Percentiles rank a stretch among this genome's conserved stretches.
Evolutionary conservation across 2,113 vertebrate genomes (phyloP).

Genomic region (Xiphophorus couchianus): DNA sequence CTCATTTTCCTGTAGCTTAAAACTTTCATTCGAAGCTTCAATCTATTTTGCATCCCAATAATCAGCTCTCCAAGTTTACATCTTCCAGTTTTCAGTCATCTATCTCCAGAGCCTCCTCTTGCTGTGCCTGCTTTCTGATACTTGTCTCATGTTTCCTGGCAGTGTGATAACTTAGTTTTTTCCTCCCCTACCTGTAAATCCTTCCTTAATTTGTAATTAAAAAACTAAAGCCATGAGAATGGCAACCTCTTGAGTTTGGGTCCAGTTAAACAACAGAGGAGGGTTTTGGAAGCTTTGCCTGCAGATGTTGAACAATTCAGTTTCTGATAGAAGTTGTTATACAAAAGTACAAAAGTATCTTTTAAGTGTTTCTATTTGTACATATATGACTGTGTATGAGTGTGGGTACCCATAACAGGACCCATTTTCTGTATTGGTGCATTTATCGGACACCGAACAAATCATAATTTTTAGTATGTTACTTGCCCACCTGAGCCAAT

Average conservation of each 20-base stretch:
- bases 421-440: not conserved
- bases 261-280: not conserved
- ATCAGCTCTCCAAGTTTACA: not conserved
- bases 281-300: too few relatives aligned
- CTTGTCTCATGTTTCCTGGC: too few relatives aligned
- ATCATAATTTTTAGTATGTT: too few relatives aligned
- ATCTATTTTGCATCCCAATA: not conserved
- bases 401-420: not conserved
- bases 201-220: not conserved
- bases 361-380: too few relatives aligned
- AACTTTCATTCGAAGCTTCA: not conserved
- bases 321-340: too few relatives aligned
- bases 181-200: not conserved
- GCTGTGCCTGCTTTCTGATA: not conserved
- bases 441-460: not conserved
- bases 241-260: not conserved
- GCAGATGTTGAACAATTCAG: too few relatives aligned
- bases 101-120: not conserved
- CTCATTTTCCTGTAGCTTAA: not conserved
- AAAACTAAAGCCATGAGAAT: not conserved
- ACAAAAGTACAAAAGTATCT: too few relatives aligned
- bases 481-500: not conserved
- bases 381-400: too few relatives aligned
- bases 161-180: not conserved
- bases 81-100: not conserved